These are phyloP conservation scores for Darevskia mixta DNA, from an alignment of 2,797 vertebrate species.

Conservation along the genomic window DNA sequence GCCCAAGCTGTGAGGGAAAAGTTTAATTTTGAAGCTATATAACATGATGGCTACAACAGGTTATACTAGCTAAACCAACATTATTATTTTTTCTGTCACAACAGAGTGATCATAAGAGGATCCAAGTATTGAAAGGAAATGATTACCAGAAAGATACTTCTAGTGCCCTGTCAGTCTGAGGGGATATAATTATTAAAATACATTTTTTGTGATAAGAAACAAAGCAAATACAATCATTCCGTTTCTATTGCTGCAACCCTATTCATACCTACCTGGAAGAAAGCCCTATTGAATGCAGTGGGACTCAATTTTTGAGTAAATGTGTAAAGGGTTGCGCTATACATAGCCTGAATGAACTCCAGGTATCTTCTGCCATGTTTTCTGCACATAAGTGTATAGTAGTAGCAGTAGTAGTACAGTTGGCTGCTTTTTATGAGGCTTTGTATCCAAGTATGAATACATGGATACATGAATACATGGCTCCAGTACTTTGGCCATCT, in stretches of 20 bases:
- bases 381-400: not conserved
- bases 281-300: not conserved
- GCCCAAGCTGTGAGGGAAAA: constrained; percentile 62
- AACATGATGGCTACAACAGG: constrained; percentile 43
- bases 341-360: constrained; percentile 1
- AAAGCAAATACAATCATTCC: constrained; percentile 33
- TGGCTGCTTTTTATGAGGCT: not conserved
- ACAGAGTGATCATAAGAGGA: constrained; percentile 50
- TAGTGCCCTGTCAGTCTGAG: constrained; percentile 46
- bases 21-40: constrained; percentile 63
- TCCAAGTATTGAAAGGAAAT: constrained; percentile 52
- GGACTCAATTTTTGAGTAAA: not conserved
- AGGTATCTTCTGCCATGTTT: not conserved
- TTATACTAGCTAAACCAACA: constrained; percentile 52
- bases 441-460: not conserved
- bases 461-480: not conserved
- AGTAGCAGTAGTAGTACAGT: not conserved
- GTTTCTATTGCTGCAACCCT: not conserved
- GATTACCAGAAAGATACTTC: constrained; percentile 23
- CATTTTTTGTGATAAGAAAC: constrained; percentile 52
- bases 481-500: no score
- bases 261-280: not conserved
- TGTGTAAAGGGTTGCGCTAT: not conserved
- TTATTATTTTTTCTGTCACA: constrained; percentile 41
- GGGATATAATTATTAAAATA: constrained; percentile 61